Percentiles rank a stretch among this genome's conserved stretches.
Conservation (phyloP, 2,113 vertebrate species). For the Pungitius pungitius region DNA sequence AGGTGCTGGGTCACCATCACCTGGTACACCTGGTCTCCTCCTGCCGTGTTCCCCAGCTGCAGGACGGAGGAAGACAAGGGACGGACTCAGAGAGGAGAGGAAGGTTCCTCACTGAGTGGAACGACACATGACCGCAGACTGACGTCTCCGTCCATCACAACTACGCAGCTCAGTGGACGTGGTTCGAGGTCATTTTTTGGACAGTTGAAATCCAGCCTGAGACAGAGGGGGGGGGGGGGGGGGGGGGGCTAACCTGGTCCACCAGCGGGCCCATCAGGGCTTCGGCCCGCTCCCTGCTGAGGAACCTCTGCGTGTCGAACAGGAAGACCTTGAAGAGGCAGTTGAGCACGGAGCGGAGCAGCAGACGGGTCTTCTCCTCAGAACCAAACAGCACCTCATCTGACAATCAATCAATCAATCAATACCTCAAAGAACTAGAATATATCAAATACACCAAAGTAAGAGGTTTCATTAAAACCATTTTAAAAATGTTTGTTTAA, state of each 20-base stretch:
- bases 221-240: too few relatives aligned
- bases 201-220: too few relatives aligned
- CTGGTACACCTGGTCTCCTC: constrained; percentile 86
- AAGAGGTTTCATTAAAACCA: too few relatives aligned
- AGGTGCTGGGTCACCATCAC: constrained; percentile 83
- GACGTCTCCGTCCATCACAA: too few relatives aligned
- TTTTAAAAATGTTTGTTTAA: too few relatives aligned
- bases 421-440: neutral
- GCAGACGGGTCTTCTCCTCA: constrained; percentile 83
- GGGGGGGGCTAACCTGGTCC: constrained; percentile 85
- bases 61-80: neutral
- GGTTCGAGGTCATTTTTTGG: too few relatives aligned
- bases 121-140: too few relatives aligned
- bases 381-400: constrained; percentile 84
- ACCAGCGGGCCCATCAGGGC: constrained; percentile 89
- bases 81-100: neutral
- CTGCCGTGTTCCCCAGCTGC: constrained; percentile 91
- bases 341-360: constrained; percentile 85
- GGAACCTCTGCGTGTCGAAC: constrained; percentile 90
- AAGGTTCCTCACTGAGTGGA: too few relatives aligned
- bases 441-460: too few relatives aligned
- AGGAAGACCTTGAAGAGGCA: constrained; percentile 94
- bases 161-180: too few relatives aligned
- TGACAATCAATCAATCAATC: constrained; percentile 52
- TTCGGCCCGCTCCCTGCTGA: constrained; percentile 91